Evolutionary conservation across 2,888 invertebrate species (phyloP).

Genomic region (Phyllotreta striolata): DNA sequence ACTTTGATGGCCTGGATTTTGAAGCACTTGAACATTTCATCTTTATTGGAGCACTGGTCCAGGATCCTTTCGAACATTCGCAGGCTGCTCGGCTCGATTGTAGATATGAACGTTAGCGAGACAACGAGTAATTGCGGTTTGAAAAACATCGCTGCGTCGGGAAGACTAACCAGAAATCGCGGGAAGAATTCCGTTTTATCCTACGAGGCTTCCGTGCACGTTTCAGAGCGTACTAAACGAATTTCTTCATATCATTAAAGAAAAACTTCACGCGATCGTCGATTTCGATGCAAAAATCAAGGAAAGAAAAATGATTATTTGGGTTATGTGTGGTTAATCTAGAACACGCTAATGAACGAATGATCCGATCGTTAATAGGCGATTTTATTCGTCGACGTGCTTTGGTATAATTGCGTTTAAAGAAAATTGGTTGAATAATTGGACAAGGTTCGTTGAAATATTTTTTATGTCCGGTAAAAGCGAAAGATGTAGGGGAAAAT

Average conservation of each 20-base stretch:
- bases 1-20: slow-evolving; percentile 75
- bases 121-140: slow-evolving; percentile 16
- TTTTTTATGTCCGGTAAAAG: no score
- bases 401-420: background rate
- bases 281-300: slow-evolving; percentile 11
- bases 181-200: slow-evolving; percentile 33
- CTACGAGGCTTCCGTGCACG: slow-evolving; percentile 30
- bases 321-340: slow-evolving; percentile 17
- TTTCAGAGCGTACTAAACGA: slow-evolving; percentile 41
- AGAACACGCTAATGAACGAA: slow-evolving; percentile 16
- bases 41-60: slow-evolving; percentile 69
- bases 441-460: background rate
- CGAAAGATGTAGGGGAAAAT: no score
- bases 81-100: slow-evolving; percentile 15
- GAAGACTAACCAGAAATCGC: slow-evolving; percentile 18
- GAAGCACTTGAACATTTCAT: slow-evolving; percentile 74
- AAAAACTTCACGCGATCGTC: slow-evolving; percentile 28
- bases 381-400: no score
- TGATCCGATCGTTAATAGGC: no score
- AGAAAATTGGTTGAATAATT: no score
- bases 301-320: slow-evolving; percentile 25
- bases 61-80: slow-evolving; percentile 60
- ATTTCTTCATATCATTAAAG: slow-evolving; percentile 19
- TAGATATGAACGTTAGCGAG: background rate
- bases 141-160: slow-evolving; percentile 20